Conservation (phyloP, 1,140 invertebrate species). For the Adelges cooleyi region DNA sequence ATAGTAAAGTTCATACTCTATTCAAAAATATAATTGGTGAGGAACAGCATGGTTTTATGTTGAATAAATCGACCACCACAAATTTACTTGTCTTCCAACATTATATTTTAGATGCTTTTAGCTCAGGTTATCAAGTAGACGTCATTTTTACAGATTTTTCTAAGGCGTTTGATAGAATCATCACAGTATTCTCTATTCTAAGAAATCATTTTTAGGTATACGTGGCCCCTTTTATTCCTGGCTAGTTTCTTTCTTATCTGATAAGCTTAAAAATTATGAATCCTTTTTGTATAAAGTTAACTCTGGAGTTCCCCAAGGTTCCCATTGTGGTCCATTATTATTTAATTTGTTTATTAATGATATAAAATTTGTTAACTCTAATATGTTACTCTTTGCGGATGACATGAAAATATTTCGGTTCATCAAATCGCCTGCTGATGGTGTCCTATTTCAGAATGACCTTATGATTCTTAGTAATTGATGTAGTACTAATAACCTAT, state of each 20-base stretch:
- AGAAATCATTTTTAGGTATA: background rate
- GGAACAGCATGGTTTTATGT: no score
- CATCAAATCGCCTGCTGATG: background rate
- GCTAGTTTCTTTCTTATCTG: background rate
- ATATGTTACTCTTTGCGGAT: background rate
- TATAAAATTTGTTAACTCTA: background rate
- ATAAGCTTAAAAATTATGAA: background rate
- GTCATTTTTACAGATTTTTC: no score
- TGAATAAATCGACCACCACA: no score
- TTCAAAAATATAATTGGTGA: no score
- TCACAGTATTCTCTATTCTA: no score
- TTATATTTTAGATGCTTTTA: no score
- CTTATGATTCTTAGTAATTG: background rate
- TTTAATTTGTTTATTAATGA: background rate
- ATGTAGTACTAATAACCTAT: background rate
- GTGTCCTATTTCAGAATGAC: background rate
- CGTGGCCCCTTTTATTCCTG: background rate
- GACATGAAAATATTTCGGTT: background rate
- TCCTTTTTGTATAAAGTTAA: background rate
- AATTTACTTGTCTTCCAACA: no score
- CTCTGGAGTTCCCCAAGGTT: background rate
- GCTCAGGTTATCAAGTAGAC: no score
- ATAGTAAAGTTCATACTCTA: no score
- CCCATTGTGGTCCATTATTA: background rate
- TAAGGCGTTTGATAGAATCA: no score